A percentile compares a stretch with the other conserved stretches of the same genome.
Conservation (phyloP, 1,140 invertebrate genomes). For the Drosophila trapezifrons region DNA sequence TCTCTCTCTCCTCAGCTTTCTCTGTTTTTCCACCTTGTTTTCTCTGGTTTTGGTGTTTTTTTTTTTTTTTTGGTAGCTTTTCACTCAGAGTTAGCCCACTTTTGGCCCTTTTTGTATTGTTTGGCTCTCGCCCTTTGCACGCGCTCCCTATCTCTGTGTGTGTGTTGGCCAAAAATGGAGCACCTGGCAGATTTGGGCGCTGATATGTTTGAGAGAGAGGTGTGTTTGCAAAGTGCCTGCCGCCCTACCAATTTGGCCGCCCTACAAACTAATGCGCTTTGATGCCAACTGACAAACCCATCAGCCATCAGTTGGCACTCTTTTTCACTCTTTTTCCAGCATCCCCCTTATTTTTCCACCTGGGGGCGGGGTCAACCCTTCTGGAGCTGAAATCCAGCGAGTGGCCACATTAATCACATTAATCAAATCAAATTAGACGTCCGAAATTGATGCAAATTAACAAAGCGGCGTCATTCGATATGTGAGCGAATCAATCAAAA, state of each 20-base stretch:
- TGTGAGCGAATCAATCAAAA: slow-evolving; percentile 73
- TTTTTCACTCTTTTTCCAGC: background rate
- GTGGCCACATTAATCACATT: slow-evolving; percentile 71
- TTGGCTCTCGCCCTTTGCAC: slow-evolving; percentile 51
- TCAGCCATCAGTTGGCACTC: slow-evolving; percentile 28
- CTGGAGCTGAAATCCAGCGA: background rate
- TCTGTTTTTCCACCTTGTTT: slow-evolving; percentile 28
- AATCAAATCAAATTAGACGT: slow-evolving; percentile 68
- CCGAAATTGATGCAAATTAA: slow-evolving; percentile 72
- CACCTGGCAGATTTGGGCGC: slow-evolving; percentile 69
- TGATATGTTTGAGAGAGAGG: slow-evolving; percentile 61
- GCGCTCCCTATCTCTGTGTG: slow-evolving; percentile 15
- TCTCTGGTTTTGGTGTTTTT: slow-evolving; percentile 11
- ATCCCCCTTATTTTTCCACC: background rate
- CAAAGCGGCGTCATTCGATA: slow-evolving; percentile 65
- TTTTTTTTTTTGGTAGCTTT: slow-evolving; percentile 52
- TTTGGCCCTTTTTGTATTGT: slow-evolving; percentile 71
- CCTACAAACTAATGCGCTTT: slow-evolving; percentile 76
- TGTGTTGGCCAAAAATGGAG: slow-evolving; percentile 64
- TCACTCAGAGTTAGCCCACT: slow-evolving; percentile 73
- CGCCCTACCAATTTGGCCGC: slow-evolving; percentile 70
- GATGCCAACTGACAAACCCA: slow-evolving; percentile 65
- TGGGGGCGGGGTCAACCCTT: slow-evolving; percentile 14
- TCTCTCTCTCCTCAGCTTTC: slow-evolving; percentile 12
- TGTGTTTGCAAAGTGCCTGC: slow-evolving; percentile 71